Evolutionary conservation across 2,113 vertebrate species (phyloP), one percentile per base, ranked within the genome.

Genomic region (Nanorana parkeri): DNA sequence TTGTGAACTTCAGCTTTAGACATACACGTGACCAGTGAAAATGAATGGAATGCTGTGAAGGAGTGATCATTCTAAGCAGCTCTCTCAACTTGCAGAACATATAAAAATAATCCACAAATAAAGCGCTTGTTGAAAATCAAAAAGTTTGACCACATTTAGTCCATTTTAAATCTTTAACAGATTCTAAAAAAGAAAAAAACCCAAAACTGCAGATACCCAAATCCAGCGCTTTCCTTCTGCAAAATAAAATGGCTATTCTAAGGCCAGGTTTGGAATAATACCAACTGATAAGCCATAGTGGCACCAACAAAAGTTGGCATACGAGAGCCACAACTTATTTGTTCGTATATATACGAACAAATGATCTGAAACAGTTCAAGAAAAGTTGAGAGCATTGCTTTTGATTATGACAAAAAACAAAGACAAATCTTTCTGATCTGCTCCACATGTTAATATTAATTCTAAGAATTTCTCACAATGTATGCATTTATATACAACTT

Each of bases 321-420:
- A 36, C 29, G 1, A 20, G 17, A 20, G 29, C n/a, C 66, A 32
- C 65, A 15, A 4, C 17, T 4, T n/a, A n/a, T n/a, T n/a, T n/a
- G n/a, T 36, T 19, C 71, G 20, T 56, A n/a, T 2, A n/a, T 24
- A 63, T 1, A 63, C 2, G 16, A 52, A 24, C 8, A 36, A 36
- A 5, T 36, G 32, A 36, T 36, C 32, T 36, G 52, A 21, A 72
- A 72, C 26, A 47, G n/a, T n/a, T n/a, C 23, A 32, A 21, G n/a
- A 67, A 21, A 21, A 65, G 69, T 66, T 55, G 68, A 81, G 80
- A 81, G 71, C 51, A 67, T 19, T 82, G 69, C 80, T 82, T 61
- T 41, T 24, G 63, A 67, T 58, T 36, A 28, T 41, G 56, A 81
- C 15, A 81, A 28, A 68, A 56, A 61, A 63, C 15, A 56, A 29